These are phyloP conservation scores for Atta colombica DNA, from an alignment of 1,140 invertebrate species.

Conservation along the genomic window DNA sequence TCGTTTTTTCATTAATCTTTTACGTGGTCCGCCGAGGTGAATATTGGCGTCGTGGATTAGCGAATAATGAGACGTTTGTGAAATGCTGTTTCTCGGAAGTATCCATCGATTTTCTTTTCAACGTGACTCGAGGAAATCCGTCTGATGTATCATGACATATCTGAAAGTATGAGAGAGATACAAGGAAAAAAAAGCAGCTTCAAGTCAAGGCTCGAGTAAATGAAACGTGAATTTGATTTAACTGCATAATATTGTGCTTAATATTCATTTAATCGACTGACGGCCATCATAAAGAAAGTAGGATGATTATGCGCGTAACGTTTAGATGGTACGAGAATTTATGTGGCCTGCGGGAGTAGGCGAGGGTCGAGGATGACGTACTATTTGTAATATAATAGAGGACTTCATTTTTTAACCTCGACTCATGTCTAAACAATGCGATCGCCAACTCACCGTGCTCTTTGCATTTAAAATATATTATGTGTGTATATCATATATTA, in stretches of 20 bases:
- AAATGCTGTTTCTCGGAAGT: constrained; percentile 3
- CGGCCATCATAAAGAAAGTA: not conserved
- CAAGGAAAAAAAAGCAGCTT: not conserved
- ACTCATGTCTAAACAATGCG: constrained; percentile 1
- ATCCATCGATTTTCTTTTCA: constrained; percentile 8
- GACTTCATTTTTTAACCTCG: constrained; percentile 33
- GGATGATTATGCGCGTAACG: constrained; percentile 26
- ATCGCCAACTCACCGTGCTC: not conserved
- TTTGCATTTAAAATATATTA: not conserved
- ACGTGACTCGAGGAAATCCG: not conserved
- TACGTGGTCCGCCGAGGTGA: not conserved
- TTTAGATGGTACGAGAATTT: constrained; percentile 34
- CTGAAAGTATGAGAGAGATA: constrained; percentile 1
- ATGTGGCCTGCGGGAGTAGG: constrained; percentile 28
- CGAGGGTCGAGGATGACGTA: constrained; percentile 35
- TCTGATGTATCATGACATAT: not conserved
- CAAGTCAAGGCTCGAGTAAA: not conserved
- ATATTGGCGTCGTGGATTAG: not conserved
- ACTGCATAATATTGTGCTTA: not conserved
- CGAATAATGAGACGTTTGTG: not conserved
- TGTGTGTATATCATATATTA: not conserved
- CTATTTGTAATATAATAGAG: constrained; percentile 54
- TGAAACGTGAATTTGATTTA: constrained; percentile 6
- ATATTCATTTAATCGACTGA: constrained; percentile 49
- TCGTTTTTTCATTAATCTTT: constrained; percentile 55